A percentile compares a stretch with the other conserved stretches of the same genome.
phyloP scores from a whole-genome alignment of 2,113 vertebrate genomes.

The Crotalus horridus region DNA sequence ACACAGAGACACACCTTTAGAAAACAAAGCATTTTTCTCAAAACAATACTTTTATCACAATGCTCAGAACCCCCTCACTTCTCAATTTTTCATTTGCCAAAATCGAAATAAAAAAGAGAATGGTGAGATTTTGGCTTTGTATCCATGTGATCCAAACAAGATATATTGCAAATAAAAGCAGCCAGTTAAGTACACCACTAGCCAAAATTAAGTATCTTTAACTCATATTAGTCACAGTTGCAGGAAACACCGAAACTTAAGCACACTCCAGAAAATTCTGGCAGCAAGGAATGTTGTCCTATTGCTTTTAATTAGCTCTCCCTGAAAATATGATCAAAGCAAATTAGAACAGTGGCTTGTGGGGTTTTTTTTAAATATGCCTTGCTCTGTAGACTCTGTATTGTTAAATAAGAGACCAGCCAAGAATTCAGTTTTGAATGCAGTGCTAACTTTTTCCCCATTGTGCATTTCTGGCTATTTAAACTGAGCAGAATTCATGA shows the following conservation, averaged over 20 bases:
- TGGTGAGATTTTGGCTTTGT: not conserved
- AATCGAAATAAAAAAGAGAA: not conserved
- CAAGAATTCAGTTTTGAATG: not conserved
- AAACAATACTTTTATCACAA: not conserved
- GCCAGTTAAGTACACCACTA: not conserved
- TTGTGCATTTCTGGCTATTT: not conserved
- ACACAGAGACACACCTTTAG: not conserved
- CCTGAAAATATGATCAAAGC: not conserved
- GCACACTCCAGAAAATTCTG: not conserved
- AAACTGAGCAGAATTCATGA: not conserved
- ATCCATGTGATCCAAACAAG: not conserved
- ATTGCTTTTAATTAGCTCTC: not conserved
- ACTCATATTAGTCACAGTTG: not conserved
- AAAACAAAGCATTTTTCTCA: not conserved
- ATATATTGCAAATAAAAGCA: not conserved
- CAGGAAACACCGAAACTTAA: not conserved
- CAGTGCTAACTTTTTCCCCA: not conserved
- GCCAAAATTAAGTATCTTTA: not conserved
- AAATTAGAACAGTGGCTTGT: not conserved
- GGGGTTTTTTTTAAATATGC: not conserved
- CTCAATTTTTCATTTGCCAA: not conserved
- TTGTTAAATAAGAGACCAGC: not conserved
- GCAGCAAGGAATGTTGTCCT: not conserved
- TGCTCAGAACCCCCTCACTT: not conserved
- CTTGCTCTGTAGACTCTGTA: not conserved